phyloP scores from a whole-genome alignment of 2,797 vertebrate species.

The Peromyscus melanophrys region DNA sequence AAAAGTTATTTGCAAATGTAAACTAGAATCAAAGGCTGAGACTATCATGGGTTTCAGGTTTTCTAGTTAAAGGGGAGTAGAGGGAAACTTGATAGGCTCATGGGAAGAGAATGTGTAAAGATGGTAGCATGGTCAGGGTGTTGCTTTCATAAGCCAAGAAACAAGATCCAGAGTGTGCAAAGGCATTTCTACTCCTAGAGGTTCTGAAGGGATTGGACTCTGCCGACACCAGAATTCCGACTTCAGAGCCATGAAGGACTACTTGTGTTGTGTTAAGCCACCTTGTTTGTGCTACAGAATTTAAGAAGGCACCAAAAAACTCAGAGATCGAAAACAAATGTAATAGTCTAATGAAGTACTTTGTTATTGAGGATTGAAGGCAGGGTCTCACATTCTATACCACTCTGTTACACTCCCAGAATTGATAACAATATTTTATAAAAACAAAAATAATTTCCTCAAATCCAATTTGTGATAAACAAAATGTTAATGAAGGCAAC shows the following conservation, averaged over 20 bases:
- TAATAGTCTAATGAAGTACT: neutral
- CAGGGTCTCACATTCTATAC: neutral
- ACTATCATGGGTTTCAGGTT: neutral
- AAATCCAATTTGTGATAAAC: neutral
- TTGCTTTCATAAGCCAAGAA: neutral
- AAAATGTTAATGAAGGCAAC: neutral
- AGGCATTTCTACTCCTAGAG: too few relatives aligned
- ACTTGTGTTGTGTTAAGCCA: neutral
- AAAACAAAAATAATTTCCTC: neutral
- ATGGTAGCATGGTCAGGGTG: neutral
- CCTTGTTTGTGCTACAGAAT: neutral
- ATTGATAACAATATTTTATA: neutral
- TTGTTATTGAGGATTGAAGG: neutral
- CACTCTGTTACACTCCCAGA: too few relatives aligned
- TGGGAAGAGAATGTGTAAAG: neutral
- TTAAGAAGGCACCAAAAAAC: neutral
- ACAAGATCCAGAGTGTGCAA: neutral
- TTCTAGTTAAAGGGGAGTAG: neutral
- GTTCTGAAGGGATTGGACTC: neutral
- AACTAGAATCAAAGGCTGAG: neutral
- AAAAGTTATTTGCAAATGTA: neutral
- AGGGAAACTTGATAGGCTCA: neutral
- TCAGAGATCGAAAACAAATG: neutral
- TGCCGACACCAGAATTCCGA: too few relatives aligned
- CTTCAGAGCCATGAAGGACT: neutral